Evolutionary conservation across 2,797 vertebrate species (phyloP), one percentile per base, ranked within the genome.

Genomic region (Pipistrellus kuhlii): DNA sequence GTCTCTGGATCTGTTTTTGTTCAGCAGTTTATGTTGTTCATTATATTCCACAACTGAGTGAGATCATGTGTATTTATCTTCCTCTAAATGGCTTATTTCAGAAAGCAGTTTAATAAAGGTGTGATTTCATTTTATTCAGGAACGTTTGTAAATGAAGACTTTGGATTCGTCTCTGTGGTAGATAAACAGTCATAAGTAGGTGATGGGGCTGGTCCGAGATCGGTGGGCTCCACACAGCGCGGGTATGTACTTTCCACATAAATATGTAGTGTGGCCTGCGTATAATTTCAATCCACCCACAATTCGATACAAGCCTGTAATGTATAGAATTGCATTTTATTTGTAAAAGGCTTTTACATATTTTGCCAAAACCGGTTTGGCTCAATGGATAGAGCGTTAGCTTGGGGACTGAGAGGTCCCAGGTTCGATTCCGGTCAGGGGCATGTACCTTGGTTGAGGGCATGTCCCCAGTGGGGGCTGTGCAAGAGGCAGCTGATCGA

Each of bases 51-150:
- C 53, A 55, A 55, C 20, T 55, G 20, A 55, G 53, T 21, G 53
- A 55, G 53, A 55, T 20, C 53, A 8, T 55, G 53, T 55, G 53
- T 8, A 21, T 21, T 21, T 55, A 55, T 55, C 53, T 55, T 55
- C 8, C 20, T 55, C 53, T 53, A 18, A 21, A 18, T 21, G 53
- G 53, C 53, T 55, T 21, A 55, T 55, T 55, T 55, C 14, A 48
- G 11, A 21, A 66, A 25, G 44, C 68, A 84, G 51, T 46, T 12
- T 21, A 44, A 82, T 5, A 46, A 25, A 30, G 21, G 10, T 2
- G 23, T 46, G 10, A 21, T 66, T 87, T 55, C 48, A 44, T 73
- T 87, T 66, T 89, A 38, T 77, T 91, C 53, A 94, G 77, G n/a
- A 86, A 46, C 1, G 0, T 92, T 51, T 59, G 5, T 59, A 17